A percentile compares a stretch with the other conserved stretches of the same genome.
Evolutionary conservation across 2,797 vertebrate species (phyloP).

Genomic region (Aplochiton taeniatus): DNA sequence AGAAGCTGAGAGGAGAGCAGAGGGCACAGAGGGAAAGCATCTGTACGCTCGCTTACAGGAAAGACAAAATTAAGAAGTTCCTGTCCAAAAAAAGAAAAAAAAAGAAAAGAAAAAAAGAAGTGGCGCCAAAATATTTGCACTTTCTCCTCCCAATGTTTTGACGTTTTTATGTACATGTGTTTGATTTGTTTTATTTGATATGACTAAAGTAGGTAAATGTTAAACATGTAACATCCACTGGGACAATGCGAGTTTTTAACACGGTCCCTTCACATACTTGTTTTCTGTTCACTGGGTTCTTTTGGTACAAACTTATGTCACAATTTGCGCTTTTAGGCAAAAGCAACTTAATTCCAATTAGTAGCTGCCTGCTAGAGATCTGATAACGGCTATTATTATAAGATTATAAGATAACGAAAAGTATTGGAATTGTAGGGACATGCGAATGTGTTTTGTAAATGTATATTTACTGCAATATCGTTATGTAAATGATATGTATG

Average conservation of each 20-base stretch:
- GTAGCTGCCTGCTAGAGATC: no score
- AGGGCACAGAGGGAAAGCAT: conserved; percentile 71
- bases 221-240: conserved; percentile 20
- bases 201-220: conserved; percentile 46
- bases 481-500: conserved; percentile 27
- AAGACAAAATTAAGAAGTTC: conserved; percentile 46
- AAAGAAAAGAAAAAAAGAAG: conserved; percentile 53
- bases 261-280: no score
- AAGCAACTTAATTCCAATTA: no score
- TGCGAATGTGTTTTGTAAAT: conserved; percentile 31
- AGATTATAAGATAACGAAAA: background rate
- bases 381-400: no score
- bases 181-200: conserved; percentile 45
- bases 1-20: conserved; percentile 72
- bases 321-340: no score
- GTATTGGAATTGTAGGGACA: background rate
- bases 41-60: conserved; percentile 62
- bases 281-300: no score
- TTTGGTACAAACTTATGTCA: no score
- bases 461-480: conserved; percentile 20
- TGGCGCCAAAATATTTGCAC: conserved; percentile 84
- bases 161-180: conserved; percentile 56
- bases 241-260: conserved; percentile 24
- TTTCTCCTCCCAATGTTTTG: conserved; percentile 77
- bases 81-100: conserved; percentile 33